phyloP scores from a whole-genome alignment of 1,140 invertebrate genomes.

The Bombyx mori region DNA sequence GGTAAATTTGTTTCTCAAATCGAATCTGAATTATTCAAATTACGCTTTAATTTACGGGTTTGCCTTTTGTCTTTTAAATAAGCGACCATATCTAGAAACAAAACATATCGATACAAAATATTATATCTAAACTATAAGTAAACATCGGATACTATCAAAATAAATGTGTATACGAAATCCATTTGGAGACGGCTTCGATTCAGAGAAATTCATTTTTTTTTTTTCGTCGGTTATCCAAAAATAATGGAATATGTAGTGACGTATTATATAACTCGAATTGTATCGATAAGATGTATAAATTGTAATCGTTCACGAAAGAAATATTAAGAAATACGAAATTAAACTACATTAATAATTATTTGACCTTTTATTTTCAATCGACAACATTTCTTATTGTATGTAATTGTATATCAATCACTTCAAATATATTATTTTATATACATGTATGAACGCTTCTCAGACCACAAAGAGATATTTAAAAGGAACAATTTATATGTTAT shows the following conservation, averaged over 20 bases:
- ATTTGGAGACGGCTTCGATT: constrained; percentile 30
- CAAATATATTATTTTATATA: too few species aligned
- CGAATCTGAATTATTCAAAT: too few species aligned
- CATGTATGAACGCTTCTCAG: not conserved
- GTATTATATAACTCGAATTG: constrained; percentile 50
- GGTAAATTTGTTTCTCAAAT: too few species aligned
- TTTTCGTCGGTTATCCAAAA: constrained; percentile 39
- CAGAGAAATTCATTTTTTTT: constrained; percentile 20
- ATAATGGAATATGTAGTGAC: constrained; percentile 49
- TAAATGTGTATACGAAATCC: constrained; percentile 58
- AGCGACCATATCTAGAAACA: constrained; percentile 57
- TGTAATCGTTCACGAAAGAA: constrained; percentile 55
- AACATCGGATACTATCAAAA: constrained; percentile 26
- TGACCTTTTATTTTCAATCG: not conserved
- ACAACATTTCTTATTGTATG: not conserved
- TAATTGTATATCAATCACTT: not conserved
- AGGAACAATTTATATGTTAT: not conserved
- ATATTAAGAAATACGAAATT: constrained; percentile 50
- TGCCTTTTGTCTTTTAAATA: constrained; percentile 2
- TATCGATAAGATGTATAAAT: constrained; percentile 57
- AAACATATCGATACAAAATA: constrained; percentile 50
- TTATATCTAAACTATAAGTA: constrained; percentile 35
- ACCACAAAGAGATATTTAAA: not conserved
- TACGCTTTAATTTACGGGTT: constrained; percentile 15
- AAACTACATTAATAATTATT: constrained; percentile 42